A percentile compares a stretch with the other conserved stretches of the same genome.
These are phyloP conservation scores for Puntigrus tetrazona DNA, from an alignment of 2,113 vertebrate species.

Conservation along the genomic window DNA sequence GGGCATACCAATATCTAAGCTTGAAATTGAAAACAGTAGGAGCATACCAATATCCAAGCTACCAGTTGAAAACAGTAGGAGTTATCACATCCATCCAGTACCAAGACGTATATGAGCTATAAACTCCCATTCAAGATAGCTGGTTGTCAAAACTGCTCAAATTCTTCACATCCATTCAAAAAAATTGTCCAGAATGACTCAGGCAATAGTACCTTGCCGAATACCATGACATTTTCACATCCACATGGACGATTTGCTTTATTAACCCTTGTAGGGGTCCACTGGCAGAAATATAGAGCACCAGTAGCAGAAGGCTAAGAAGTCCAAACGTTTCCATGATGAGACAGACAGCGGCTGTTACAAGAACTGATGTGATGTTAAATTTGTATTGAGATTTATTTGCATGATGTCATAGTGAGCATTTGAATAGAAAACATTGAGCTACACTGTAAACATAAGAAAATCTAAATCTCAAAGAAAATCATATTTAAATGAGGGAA, in stretches of 20 bases:
- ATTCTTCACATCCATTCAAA: background rate
- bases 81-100: background rate
- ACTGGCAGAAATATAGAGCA: background rate
- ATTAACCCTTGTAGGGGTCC: background rate
- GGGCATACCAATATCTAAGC: background rate
- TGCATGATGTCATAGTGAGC: background rate
- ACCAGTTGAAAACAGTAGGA: constrained; percentile 8
- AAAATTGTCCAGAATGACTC: background rate
- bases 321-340: constrained; percentile 16
- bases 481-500: too few species aligned
- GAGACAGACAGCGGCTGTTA: background rate
- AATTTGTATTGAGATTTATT: background rate
- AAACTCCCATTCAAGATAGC: constrained; percentile 6
- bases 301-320: background rate
- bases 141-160: background rate
- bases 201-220: background rate
- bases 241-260: constrained; percentile 1
- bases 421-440: background rate
- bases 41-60: background rate
- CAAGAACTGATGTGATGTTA: background rate
- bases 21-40: background rate
- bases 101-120: background rate
- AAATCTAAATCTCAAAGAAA: too few species aligned
- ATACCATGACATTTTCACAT: background rate
- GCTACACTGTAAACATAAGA: too few species aligned